Percentiles rank a stretch among this genome's conserved stretches.
These are phyloP conservation scores for Lacerta bilineata DNA, from an alignment of 2,797 vertebrate genomes.

Conservation along the genomic window DNA sequence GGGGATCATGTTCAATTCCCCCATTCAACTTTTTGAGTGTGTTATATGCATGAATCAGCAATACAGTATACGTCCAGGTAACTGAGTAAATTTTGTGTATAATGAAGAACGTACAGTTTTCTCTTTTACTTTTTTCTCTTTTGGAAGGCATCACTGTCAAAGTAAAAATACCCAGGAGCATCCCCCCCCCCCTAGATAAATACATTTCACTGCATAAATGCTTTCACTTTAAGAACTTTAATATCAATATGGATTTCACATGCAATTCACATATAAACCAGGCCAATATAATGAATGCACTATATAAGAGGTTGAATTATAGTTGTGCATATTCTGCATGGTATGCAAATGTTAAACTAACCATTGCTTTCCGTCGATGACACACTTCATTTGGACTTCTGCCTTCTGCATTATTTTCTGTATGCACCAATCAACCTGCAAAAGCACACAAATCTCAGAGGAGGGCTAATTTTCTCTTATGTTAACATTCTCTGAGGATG, in stretches of 20 bases:
- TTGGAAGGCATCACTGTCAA: not conserved
- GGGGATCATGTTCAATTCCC: not conserved
- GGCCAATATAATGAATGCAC: not conserved
- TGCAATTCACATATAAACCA: conserved; percentile 15
- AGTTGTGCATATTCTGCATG: not conserved
- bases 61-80: not conserved
- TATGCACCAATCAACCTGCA: not conserved
- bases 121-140: not conserved
- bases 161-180: not conserved
- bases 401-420: conserved; percentile 31
- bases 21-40: too few species aligned
- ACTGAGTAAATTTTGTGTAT: not conserved
- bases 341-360: conserved; percentile 18
- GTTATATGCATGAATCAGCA: not conserved
- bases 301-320: not conserved
- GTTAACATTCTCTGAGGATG: conserved; percentile 30
- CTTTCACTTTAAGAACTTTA: conserved; percentile 36
- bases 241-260: conserved; percentile 9
- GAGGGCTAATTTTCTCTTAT: conserved; percentile 33
- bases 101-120: not conserved
- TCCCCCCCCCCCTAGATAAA: not conserved
- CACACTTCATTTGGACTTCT: conserved; percentile 2
- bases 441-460: conserved; percentile 26
- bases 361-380: conserved; percentile 3
- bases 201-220: not conserved